Evolutionary conservation across 2,888 invertebrate species (phyloP), one percentile per base, ranked within the genome.

Genomic region (Atherix ibis): DNA sequence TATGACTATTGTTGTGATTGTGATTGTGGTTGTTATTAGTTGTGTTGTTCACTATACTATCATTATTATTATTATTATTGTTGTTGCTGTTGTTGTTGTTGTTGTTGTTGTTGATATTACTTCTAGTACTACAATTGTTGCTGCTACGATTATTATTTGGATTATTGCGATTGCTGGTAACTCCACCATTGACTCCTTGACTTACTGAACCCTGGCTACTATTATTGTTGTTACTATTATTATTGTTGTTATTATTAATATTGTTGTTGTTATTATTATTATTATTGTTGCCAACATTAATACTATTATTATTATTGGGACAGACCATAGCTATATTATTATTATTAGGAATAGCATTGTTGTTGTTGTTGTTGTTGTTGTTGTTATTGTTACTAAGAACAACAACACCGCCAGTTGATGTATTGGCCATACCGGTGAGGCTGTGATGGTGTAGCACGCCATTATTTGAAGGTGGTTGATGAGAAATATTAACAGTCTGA

Each of bases 31-130:
- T 51, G 38, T 40, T 52, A 43, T 37, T 43, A 33, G 16, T 37
- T 28, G 13, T 36, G 35, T 37, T 38, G 27, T 38, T 35, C 18
- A 26, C 24, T 31, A 35, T 33, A 31, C 35, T 39, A 22, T 35
- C 32, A 32, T 38, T 36, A 28, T 41, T 41, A 33, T 40, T 35
- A 42, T 50, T 55, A 40, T 53, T 53, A 44, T 50, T 53, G 46
- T 52, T 55, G 46, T 50, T 53, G 43, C 49, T 53, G 26, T 12
- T 26, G 13, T 26, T 26, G 5, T 10, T 30, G n/a, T 10, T 35
- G 41, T 49, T 53, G 39, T 51, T 53, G 43, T 50, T 53, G 47
- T 53, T 55, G 46, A 50, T 53, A 43, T 49, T 52, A 42, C 49
- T 46, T 45, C 36, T 43, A 41, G 40, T 45, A 45, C 26, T 47